Evolutionary conservation across 2,888 invertebrate species (phyloP).

Genomic region (Galeruca laticollis): DNA sequence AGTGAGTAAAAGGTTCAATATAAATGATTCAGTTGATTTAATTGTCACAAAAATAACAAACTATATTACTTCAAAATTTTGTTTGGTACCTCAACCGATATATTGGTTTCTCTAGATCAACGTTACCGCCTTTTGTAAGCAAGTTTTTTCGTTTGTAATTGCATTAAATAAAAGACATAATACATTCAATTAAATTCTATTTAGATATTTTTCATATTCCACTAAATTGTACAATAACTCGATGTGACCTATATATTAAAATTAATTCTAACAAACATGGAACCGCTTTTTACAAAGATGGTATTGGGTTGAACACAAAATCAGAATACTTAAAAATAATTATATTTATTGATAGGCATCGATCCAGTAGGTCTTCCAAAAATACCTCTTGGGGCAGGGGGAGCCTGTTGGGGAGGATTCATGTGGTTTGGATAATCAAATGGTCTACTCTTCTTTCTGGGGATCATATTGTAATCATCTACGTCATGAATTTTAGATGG

Average conservation of each 20-base stretch:
- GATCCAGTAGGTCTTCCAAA: not conserved
- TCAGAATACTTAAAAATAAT: slow-evolving; percentile 1
- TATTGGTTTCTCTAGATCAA: too few species aligned
- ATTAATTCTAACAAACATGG: not conserved
- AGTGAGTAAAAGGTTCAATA: too few species aligned
- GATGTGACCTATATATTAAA: not conserved
- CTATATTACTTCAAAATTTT: too few species aligned
- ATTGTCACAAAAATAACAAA: too few species aligned
- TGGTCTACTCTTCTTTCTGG: not conserved
- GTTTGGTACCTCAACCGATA: too few species aligned
- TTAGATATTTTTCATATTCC: not conserved
- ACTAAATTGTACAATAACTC: not conserved
- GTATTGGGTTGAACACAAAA: not conserved
- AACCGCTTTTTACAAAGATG: not conserved
- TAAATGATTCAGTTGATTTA: too few species aligned
- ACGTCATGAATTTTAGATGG: not conserved
- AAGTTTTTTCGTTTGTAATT: too few species aligned
- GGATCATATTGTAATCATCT: not conserved
- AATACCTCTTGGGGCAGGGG: not conserved
- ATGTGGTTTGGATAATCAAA: not conserved
- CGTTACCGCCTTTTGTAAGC: too few species aligned
- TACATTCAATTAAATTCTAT: not conserved
- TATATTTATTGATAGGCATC: not conserved
- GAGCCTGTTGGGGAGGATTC: not conserved
- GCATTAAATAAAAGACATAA: not conserved